phyloP scores from a whole-genome alignment of 1,140 invertebrate genomes.

The Calosoma granatense region DNA sequence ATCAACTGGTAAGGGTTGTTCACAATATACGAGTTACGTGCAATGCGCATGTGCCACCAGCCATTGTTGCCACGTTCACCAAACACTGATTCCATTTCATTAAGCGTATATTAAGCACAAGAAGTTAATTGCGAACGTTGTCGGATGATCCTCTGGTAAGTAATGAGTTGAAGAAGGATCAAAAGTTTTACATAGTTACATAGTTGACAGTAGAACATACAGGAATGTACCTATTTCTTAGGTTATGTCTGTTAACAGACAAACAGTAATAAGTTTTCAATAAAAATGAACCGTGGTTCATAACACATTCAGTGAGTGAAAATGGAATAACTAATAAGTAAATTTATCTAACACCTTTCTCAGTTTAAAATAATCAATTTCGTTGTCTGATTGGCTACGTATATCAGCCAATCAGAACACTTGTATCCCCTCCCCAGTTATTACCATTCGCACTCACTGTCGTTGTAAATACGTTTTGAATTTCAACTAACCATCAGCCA shows the following conservation, averaged over 20 bases:
- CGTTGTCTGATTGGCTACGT: not conserved
- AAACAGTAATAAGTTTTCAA: too few species aligned
- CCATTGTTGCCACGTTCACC: not conserved
- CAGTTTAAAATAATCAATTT: not conserved
- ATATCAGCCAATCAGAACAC: not conserved
- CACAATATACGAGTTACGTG: too few species aligned
- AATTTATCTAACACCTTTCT: not conserved
- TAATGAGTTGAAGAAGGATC: not conserved
- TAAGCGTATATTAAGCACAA: not conserved
- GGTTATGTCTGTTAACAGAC: too few species aligned
- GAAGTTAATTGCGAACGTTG: too few species aligned
- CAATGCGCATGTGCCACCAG: not conserved
- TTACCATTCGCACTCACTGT: too few species aligned
- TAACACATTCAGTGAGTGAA: too few species aligned
- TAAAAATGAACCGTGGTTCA: too few species aligned
- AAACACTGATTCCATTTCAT: not conserved
- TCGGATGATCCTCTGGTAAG: too few species aligned
- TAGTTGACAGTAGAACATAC: not conserved
- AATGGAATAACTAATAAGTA: too few species aligned
- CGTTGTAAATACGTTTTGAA: not conserved
- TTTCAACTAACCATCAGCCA: too few species aligned
- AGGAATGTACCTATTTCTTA: not conserved
- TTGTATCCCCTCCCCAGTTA: too few species aligned
- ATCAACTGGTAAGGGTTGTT: too few species aligned
- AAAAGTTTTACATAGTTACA: not conserved